A percentile compares a stretch with the other conserved stretches of the same genome.
phyloP scores from a whole-genome alignment of 1,140 invertebrate genomes.

The Cheumatopsyche charites region DNA sequence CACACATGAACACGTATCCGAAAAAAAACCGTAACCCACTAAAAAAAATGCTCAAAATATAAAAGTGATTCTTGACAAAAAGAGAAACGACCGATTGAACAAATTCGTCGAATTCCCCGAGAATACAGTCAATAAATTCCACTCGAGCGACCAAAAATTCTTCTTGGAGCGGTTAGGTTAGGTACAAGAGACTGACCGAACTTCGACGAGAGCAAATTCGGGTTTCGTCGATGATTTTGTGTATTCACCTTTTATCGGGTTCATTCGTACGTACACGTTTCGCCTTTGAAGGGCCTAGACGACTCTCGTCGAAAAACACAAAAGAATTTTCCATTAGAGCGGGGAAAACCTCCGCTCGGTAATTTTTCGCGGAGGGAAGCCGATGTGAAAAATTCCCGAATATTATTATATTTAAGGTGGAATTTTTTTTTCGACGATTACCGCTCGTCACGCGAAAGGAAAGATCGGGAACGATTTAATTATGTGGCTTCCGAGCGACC shows the following conservation, averaged over 20 bases:
- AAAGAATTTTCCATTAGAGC: constrained; percentile 17
- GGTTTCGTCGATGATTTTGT: constrained; percentile 12
- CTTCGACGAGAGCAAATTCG: background rate
- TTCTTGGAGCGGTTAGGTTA: background rate
- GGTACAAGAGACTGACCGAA: background rate
- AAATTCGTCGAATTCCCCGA: too few species aligned
- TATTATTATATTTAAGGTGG: too few species aligned
- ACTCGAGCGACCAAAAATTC: background rate
- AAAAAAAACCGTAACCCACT: too few species aligned
- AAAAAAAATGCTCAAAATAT: too few species aligned
- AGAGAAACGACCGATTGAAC: too few species aligned
- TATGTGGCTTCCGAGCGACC: too few species aligned
- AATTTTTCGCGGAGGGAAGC: background rate
- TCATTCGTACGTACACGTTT: constrained; percentile 1
- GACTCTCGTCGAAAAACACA: background rate
- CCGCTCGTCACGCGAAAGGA: too few species aligned
- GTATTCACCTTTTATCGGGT: constrained; percentile 16
- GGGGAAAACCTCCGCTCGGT: background rate
- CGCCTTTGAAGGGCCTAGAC: background rate
- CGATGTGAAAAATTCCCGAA: background rate
- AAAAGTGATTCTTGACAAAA: too few species aligned
- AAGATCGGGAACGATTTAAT: too few species aligned
- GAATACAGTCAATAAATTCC: constrained; percentile 2
- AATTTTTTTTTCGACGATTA: too few species aligned
- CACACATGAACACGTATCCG: too few species aligned